Base-by-base conservation (phyloP, 2,113 vertebrate species). In the Paedocypris sp. region DNA sequence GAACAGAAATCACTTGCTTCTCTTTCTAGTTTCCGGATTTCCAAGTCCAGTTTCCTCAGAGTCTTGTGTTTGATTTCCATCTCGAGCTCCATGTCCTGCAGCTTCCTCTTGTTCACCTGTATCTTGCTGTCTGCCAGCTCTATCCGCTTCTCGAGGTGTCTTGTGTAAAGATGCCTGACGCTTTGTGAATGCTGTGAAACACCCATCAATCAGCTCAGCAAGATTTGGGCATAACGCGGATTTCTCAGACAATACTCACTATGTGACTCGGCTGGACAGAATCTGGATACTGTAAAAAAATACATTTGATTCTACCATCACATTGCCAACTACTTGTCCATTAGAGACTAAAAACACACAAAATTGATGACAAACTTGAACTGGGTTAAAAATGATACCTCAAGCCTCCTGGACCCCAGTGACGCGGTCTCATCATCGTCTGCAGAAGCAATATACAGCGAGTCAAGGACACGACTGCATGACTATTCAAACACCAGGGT, bases 21-120 rank as follows among this genome's bases (percentile, higher is more conserved):
- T 51, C 48, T 51, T 51, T 51, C 48, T 51, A 16, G 47, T 49
- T 29, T 49, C 25, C 29, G 47, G 47, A 49, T 49, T 49, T 49
- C 47, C 47, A 49, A 25, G 15, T 51, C 48, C 20, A 51, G 26
- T 51, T 51, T 51, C 48, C 48, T 32, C 26, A 51, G 26, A 31
- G 48, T 51, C 28, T 51, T 4, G 3, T 13, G 15, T 51, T 51
- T 51, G n/a, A 51, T 51, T 32, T 51, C 25, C 29, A 51, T 29
- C 25, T 51, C 48, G 16, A 51, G 48, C 16, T 51, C 48, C 48
- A 51, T 51, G 31, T 51, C 48, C 31, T 31, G 28, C 28, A 51
- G 28, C 26, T 31, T 51, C 19, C 31, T 32, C 12, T 33, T 46
- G n/a, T 47, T 51, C 9, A 51, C 28, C 5, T 51, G 8, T n/a